Conservation (phyloP, 2,888 invertebrate species). For the Drosophila recens region DNA sequence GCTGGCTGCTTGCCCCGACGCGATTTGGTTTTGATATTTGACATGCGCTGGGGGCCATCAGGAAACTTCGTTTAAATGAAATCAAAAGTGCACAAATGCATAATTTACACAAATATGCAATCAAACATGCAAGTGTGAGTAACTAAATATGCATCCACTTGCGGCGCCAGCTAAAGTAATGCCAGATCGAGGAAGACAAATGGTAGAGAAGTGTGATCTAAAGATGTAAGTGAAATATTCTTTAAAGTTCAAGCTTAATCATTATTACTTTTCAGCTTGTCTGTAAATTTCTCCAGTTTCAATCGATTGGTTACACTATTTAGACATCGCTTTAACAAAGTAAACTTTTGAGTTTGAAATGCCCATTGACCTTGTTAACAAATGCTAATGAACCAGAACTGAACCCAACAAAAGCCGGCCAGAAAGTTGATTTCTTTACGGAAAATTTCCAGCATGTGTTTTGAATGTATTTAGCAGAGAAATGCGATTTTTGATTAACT, state of each 20-base stretch:
- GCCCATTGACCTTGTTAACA: conserved; percentile 1
- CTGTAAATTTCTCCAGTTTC: background rate
- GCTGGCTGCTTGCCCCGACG: conserved; percentile 39
- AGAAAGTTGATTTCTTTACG: background rate
- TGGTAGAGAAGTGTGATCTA: conserved; percentile 5
- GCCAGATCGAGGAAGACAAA: conserved; percentile 34
- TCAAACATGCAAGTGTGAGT: conserved; percentile 33
- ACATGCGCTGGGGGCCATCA: conserved; percentile 80
- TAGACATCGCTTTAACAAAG: background rate
- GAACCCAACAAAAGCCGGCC: background rate
- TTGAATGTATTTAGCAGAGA: background rate
- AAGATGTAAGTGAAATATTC: background rate
- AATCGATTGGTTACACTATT: background rate
- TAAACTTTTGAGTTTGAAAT: background rate
- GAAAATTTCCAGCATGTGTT: background rate
- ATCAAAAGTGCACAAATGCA: conserved; percentile 80
- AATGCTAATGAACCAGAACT: conserved; percentile 10
- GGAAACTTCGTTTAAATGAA: conserved; percentile 81
- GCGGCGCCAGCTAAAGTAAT: conserved; percentile 11
- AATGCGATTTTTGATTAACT: conserved; percentile 4
- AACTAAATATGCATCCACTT: background rate
- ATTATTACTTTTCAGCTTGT: background rate
- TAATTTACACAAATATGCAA: conserved; percentile 76
- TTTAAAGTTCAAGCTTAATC: background rate
- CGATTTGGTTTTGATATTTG: conserved; percentile 79